Conservation (phyloP, 2,113 vertebrate species). For the Pyrgilauda ruficollis region DNA sequence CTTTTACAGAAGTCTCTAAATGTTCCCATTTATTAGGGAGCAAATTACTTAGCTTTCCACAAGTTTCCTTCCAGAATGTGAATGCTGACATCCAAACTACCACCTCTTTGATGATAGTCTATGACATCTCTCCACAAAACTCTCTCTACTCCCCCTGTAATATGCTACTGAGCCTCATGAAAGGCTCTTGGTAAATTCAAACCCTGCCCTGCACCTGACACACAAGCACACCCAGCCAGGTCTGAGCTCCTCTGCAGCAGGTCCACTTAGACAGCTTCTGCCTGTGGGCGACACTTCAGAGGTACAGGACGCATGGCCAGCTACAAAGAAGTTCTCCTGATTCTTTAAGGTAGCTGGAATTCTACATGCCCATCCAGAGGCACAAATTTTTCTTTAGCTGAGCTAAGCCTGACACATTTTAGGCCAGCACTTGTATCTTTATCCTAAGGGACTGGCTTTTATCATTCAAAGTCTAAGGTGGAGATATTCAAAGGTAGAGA, state of each 20-base stretch:
- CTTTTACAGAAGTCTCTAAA: neutral
- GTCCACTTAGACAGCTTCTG: neutral
- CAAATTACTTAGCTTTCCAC: neutral
- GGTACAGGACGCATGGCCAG: accelerated
- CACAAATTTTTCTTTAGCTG: neutral
- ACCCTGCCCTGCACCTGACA: neutral
- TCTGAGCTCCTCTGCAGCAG: neutral
- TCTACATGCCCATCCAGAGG: neutral
- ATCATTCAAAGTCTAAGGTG: neutral
- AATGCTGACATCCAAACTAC: neutral
- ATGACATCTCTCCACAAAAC: neutral
- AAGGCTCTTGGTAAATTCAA: neutral
- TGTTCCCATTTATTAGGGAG: neutral
- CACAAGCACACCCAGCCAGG: neutral
- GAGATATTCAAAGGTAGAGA: neutral
- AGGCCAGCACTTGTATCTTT: neutral
- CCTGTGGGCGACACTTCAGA: neutral
- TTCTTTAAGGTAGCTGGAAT: neutral
- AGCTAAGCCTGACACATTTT: neutral
- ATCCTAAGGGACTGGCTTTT: neutral
- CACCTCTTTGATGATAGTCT: neutral
- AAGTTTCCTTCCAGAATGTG: neutral
- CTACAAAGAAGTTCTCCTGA: neutral
- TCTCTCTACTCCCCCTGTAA: neutral
- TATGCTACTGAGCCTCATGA: neutral